phyloP scores from a whole-genome alignment of 1,140 invertebrate genomes.

The Heliconius congener region DNA sequence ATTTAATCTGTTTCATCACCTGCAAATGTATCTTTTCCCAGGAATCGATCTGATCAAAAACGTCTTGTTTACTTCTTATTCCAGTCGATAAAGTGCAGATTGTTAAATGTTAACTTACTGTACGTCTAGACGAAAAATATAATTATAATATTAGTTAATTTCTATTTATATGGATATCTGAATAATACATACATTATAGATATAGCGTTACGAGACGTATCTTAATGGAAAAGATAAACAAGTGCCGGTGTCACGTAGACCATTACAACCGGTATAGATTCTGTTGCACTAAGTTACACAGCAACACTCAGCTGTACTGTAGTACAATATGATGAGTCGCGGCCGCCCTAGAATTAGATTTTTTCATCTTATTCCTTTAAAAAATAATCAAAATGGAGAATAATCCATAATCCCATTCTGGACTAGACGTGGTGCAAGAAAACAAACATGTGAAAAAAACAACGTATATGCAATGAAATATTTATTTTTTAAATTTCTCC shows the following conservation, averaged over 20 bases:
- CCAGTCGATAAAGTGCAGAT: slow-evolving; percentile 16
- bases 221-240: background rate
- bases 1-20: background rate
- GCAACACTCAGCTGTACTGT: background rate
- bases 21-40: background rate
- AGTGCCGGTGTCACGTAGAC: background rate
- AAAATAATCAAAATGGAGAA: no score
- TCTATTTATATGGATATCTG: background rate
- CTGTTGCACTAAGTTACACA: background rate
- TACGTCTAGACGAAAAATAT: background rate
- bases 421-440: no score
- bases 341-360: no score
- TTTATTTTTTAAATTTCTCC: no score
- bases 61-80: slow-evolving; percentile 16
- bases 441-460: no score
- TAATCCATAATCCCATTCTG: no score
- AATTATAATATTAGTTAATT: background rate
- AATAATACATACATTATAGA: background rate
- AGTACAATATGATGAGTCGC: no score
- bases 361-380: no score
- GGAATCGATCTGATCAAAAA: background rate
- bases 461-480: no score
- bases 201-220: background rate
- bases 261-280: background rate
- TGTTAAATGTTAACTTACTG: slow-evolving; percentile 8